Base-by-base conservation (phyloP, 2,888 invertebrate genomes). In the Neocrepidodera transversa region DNA sequence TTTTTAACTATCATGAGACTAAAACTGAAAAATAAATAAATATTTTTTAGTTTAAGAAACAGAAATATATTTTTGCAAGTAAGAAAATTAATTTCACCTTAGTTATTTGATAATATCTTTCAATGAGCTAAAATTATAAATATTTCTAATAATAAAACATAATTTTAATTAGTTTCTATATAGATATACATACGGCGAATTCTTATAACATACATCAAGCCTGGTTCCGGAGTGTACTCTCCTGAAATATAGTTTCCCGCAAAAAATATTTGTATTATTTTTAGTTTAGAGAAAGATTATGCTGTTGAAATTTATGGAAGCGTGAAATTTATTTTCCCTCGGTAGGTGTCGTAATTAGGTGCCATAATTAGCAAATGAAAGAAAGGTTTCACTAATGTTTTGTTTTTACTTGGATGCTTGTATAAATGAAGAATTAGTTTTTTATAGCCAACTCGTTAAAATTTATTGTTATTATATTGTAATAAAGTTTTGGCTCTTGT, bases 211-310 rank as follows among this genome's bases (percentile, higher is more conserved):
- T 48, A 35, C 28, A 20, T 35, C 35, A 26, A 13, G 32, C 17
- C 32, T 23, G 36, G 51, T 52, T 52, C 52, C 52, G 42, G 42
- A 30, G n/a, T 10, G 20, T 52, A 43, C 43, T 23, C 42, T 16
- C 30, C 16, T 32, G 52, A 52, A 52, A 32, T 42, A 52, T 52
- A 43, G 52, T 52, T 52, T 52, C 52, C 52, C 42, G 52, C 52
- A 18, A 30, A 51, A 45, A 52, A 52, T 52, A 17, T 52, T 51
- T n/a, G 51, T 14, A 28, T 42, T 26, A 35, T 40, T 48, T 48
- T 48, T 48, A 35, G 48, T 28, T 28, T 4, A 11, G 18, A 26
- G 51, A 52, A 52, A 20, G 52, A 43, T 18, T 32, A 28, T 13
- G 43, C 43, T 52, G 52, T 52, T 32, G 10, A 52, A 42, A 52